phyloP scores from a whole-genome alignment of 2,888 invertebrate species.

The Calliphora vomitoria region DNA sequence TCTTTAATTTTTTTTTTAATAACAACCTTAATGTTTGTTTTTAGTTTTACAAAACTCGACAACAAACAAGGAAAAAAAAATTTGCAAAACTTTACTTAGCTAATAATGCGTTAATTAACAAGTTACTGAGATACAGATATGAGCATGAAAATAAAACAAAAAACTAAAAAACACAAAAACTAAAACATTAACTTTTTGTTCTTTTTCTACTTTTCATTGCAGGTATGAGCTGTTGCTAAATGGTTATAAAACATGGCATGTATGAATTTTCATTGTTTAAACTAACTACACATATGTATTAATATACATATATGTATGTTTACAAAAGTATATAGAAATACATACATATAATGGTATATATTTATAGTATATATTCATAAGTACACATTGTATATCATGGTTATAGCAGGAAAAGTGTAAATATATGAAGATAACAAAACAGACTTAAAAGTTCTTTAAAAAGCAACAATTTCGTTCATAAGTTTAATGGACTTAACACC shows the following conservation, averaged over 20 bases:
- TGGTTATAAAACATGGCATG: slow-evolving; percentile 69
- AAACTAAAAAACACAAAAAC: slow-evolving; percentile 46
- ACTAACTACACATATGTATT: neutral
- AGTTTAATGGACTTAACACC: no score
- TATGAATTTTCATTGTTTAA: slow-evolving; percentile 28
- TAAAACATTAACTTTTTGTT: slow-evolving; percentile 55
- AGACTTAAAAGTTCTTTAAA: neutral
- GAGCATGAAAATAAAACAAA: slow-evolving; percentile 8
- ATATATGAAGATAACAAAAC: slow-evolving; percentile 13
- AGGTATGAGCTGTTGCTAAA: slow-evolving; percentile 66
- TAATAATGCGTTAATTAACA: slow-evolving; percentile 74
- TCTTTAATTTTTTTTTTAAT: neutral
- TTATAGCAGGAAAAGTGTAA: slow-evolving; percentile 27
- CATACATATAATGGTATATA: neutral
- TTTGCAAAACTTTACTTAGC: slow-evolving; percentile 63
- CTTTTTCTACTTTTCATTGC: slow-evolving; percentile 67
- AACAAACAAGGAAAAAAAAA: neutral
- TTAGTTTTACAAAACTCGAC: neutral
- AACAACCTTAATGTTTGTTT: slow-evolving; percentile 13
- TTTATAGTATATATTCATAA: neutral
- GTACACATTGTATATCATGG: neutral
- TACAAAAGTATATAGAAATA: neutral
- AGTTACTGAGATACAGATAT: slow-evolving; percentile 59
- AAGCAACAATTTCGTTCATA: no score
- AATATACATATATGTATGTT: neutral